phyloP scores from a whole-genome alignment of 2,888 invertebrate species.

The Hypomecis atomaria region DNA sequence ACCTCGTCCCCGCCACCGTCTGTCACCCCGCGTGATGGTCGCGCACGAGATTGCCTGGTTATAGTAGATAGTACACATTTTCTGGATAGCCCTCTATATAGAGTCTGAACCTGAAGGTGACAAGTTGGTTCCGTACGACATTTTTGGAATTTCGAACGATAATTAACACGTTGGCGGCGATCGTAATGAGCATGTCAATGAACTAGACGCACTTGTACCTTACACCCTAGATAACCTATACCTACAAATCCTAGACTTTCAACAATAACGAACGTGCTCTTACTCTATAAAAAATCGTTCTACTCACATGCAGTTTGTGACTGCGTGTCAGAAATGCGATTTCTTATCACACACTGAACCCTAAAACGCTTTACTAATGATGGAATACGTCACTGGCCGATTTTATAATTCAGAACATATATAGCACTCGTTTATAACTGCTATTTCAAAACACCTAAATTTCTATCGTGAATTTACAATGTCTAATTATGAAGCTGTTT shows the following conservation, averaged over 20 bases:
- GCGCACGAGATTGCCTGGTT: no score
- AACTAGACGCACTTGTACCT: slow-evolving; percentile 17
- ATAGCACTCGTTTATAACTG: slow-evolving; percentile 46
- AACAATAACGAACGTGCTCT: slow-evolving; percentile 45
- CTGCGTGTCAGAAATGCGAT: slow-evolving; percentile 32
- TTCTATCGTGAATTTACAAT: slow-evolving; percentile 64
- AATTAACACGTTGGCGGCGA: not conserved
- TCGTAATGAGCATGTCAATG: slow-evolving; percentile 12
- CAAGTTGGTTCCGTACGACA: no score
- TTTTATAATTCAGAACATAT: slow-evolving; percentile 42
- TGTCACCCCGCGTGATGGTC: no score
- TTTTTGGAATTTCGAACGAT: not conserved
- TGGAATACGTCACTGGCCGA: slow-evolving; percentile 51
- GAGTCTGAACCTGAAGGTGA: no score
- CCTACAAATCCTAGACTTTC: slow-evolving; percentile 44
- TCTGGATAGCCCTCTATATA: no score
- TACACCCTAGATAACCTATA: slow-evolving; percentile 36
- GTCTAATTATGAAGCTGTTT: slow-evolving; percentile 71
- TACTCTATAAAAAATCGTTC: slow-evolving; percentile 36
- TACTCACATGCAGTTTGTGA: slow-evolving; percentile 35
- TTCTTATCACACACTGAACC: slow-evolving; percentile 17
- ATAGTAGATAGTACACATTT: no score
- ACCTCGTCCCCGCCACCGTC: no score
- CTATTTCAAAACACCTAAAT: slow-evolving; percentile 59
- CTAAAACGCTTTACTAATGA: slow-evolving; percentile 22